Evolutionary conservation across 2,888 invertebrate genomes (phyloP).

Genomic region (Ommatoiulus sabulosus): DNA sequence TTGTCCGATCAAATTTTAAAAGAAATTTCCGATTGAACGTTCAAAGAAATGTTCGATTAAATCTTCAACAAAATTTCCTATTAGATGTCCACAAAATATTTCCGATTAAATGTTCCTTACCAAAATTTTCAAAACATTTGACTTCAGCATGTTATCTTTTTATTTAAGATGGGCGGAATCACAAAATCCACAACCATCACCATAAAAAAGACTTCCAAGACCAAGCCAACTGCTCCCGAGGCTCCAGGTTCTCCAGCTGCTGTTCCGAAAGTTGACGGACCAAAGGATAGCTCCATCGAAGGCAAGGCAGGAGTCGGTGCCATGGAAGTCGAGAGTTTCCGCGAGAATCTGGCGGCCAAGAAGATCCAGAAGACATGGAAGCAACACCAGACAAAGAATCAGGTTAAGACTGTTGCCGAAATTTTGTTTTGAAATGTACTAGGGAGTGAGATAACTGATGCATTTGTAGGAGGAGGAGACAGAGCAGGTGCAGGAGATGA

Average conservation of each 20-base stretch:
- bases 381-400: background rate
- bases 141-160: background rate
- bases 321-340: slow-evolving; percentile 31
- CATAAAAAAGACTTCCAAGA: background rate
- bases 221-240: background rate
- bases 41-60: no score
- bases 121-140: no score
- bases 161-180: background rate
- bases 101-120: no score
- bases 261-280: background rate
- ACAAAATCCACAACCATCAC: slow-evolving; percentile 27
- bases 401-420: background rate
- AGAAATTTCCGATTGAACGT: no score
- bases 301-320: background rate
- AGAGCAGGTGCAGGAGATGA: background rate
- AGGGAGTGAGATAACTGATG: background rate
- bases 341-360: slow-evolving; percentile 49
- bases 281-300: background rate
- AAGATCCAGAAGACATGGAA: slow-evolving; percentile 53
- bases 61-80: no score
- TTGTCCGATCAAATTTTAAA: no score
- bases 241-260: background rate
- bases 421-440: background rate
- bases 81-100: no score
- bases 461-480: background rate